Base-by-base conservation (phyloP, 2,797 vertebrate species). In the Bradypodion pumilum region DNA sequence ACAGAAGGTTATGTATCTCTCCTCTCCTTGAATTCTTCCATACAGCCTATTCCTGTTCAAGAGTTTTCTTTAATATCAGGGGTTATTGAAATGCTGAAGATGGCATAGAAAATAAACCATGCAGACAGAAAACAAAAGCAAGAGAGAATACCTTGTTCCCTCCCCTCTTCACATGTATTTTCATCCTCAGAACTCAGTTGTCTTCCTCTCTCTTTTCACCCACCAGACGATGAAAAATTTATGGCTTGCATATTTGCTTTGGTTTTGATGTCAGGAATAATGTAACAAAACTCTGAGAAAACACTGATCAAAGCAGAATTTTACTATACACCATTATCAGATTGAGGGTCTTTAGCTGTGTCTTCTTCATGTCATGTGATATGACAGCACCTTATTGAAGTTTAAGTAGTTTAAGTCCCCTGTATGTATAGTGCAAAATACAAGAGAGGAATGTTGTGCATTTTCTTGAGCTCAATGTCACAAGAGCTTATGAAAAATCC, bases 241-340 rank as follows among this genome's bases (percentile, higher is more conserved):
- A 1, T 0, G 46, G 32, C 56, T 49, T 66, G 4, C 44, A 12
- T 27, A 37, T 5, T 7, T 80, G 75, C 70, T 69, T 69, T 37
- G 56, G 13, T 3, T 0, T 0, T 81, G 44, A 23, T 49, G 66
- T 29, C 49, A 78, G 85, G 82, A 73, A 37, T 21, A 74, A 0
- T 6, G 7, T 2, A 44, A 69, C 73, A 29, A 63, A 35, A 83
- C 4, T 49, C 74, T 68, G 0, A 0, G 82, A 9, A 46, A 87
- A 65, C 0, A 0, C 15, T 0, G 0, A 84, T n/a, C 0, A 0
- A 60, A 0, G 0, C 0, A 0, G 21, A 66, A 2, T 69, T 79
- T 74, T n/a, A 40, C 76, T 3, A 0, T 16, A 3, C 0, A 19
- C 74, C 83, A 16, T 63, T 69, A 23, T 37, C 0, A 0, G 59